Conservation (phyloP, 2,888 invertebrate genomes). For the Hyppa rectilinea region DNA sequence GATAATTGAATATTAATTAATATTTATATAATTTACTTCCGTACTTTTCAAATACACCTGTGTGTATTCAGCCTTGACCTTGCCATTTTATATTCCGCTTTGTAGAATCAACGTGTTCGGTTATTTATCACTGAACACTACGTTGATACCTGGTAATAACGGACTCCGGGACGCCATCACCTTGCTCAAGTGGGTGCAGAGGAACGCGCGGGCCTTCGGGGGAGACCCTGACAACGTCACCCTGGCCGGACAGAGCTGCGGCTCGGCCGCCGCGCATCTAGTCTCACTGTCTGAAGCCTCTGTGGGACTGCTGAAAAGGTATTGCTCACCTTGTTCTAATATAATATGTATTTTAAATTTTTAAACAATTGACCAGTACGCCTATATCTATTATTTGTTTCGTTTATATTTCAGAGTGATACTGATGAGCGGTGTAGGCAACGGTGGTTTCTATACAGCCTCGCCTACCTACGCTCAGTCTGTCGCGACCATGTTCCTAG, state of each 20-base stretch:
- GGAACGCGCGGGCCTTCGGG: conserved; percentile 68
- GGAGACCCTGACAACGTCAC: conserved; percentile 69
- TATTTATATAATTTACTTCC: background rate
- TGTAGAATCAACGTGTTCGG: conserved; percentile 71
- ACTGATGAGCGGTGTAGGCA: conserved; percentile 64
- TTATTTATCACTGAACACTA: conserved; percentile 71
- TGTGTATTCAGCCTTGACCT: background rate
- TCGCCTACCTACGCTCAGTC: conserved; percentile 63
- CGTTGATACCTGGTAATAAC: conserved; percentile 72
- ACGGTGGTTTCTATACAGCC: conserved; percentile 56
- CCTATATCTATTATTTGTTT: conserved; percentile 58
- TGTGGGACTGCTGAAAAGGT: conserved; percentile 69
- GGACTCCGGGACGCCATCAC: conserved; percentile 70
- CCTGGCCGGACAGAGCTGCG: conserved; percentile 69
- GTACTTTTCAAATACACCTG: background rate
- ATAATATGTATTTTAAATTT: too few relatives aligned
- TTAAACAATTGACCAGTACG: background rate
- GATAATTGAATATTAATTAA: conserved; percentile 4
- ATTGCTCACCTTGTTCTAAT: background rate
- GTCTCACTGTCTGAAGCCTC: conserved; percentile 64
- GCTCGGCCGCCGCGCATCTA: conserved; percentile 65
- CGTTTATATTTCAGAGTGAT: conserved; percentile 60
- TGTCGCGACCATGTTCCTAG: conserved; percentile 66
- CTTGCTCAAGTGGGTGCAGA: conserved; percentile 69
- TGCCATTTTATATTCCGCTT: background rate